Evolutionary conservation across 2,113 vertebrate genomes (phyloP).

Genomic region (Castor canadensis): DNA sequence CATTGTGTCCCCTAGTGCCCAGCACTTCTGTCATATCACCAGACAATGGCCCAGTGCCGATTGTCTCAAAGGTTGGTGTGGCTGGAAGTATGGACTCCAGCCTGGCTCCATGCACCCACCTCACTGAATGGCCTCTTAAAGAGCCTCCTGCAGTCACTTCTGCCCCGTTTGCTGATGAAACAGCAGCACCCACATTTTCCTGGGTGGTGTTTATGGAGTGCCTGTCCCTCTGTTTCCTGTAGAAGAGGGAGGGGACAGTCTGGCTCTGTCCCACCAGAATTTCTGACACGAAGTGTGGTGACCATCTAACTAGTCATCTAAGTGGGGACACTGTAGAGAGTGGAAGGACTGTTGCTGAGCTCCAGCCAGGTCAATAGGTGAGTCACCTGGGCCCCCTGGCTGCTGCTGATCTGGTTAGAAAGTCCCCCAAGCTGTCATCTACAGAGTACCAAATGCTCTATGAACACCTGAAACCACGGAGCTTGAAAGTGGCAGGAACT

Average conservation of each 20-base stretch:
- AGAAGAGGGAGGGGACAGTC: neutral
- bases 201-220: rapidly evolving
- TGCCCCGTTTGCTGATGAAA: no score
- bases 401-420: rapidly evolving
- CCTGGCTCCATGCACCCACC: no score
- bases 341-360: neutral
- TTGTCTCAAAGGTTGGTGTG: neutral
- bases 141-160: no score
- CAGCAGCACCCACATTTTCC: neutral
- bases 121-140: no score
- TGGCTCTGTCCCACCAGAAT: rapidly evolving
- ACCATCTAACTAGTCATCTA: rapidly evolving
- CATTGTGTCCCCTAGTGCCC: rapidly evolving
- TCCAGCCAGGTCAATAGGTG: neutral
- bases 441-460: rapidly evolving
- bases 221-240: neutral
- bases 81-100: no score
- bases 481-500: neutral
- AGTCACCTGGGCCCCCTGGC: neutral
- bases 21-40: rapidly evolving
- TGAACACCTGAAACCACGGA: neutral
- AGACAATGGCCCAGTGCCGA: rapidly evolving
- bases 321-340: neutral
- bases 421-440: neutral
- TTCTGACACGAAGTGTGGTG: rapidly evolving